These are phyloP conservation scores for Ophion slaviceki DNA, from an alignment of 2,888 invertebrate genomes.

Conservation along the genomic window DNA sequence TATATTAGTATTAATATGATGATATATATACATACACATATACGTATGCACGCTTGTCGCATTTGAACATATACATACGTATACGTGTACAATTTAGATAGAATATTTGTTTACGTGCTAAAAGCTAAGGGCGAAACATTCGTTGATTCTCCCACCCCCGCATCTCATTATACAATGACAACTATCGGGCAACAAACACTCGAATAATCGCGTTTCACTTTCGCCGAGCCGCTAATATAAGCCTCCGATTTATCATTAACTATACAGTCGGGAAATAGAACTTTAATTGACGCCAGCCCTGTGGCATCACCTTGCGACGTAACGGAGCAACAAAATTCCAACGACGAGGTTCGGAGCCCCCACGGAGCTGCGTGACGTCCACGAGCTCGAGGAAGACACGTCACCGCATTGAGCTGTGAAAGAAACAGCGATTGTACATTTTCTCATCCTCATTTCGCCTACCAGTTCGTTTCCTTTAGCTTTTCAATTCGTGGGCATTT, in stretches of 20 bases:
- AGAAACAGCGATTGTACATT: constrained; percentile 12
- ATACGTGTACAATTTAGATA: constrained; percentile 40
- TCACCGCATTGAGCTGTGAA: constrained; percentile 80
- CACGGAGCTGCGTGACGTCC: constrained; percentile 74
- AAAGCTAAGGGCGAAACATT: constrained; percentile 43
- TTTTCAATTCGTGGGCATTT: background rate
- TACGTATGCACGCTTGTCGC: constrained; percentile 11
- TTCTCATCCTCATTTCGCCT: background rate
- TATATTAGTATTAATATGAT: constrained; percentile 29
- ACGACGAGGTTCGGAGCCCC: constrained; percentile 69
- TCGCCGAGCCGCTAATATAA: constrained; percentile 62
- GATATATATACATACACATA: constrained; percentile 10
- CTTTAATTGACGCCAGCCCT: constrained; percentile 63
- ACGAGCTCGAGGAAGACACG: constrained; percentile 77
- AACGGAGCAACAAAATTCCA: constrained; percentile 72
- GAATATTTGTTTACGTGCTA: constrained; percentile 30
- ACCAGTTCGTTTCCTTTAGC: background rate
- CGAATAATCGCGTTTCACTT: constrained; percentile 50
- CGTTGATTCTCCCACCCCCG: constrained; percentile 38
- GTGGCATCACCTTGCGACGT: constrained; percentile 80
- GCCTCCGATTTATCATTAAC: constrained; percentile 66
- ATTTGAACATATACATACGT: constrained; percentile 1
- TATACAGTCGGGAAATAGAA: constrained; percentile 72
- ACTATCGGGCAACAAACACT: constrained; percentile 11
- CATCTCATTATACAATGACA: constrained; percentile 55